These are phyloP conservation scores for Myiothlypis coronata DNA, from an alignment of 2,797 vertebrate genomes.

Conservation along the genomic window DNA sequence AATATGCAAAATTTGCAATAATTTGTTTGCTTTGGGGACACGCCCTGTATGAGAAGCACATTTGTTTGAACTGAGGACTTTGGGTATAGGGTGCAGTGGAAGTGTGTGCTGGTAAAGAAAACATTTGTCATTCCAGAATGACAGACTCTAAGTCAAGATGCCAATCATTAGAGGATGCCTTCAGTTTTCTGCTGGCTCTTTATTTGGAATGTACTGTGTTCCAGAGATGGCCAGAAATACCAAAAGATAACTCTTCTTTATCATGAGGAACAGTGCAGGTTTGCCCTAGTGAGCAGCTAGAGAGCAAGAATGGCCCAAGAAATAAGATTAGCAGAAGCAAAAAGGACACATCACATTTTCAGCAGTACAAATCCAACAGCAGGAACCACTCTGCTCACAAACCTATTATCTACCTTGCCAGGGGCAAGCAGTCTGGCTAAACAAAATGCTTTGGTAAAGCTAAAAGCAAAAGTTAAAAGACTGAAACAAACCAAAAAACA, in stretches of 20 bases:
- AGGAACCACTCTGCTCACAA: neutral
- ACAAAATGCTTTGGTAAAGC: neutral
- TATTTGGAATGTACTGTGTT: neutral
- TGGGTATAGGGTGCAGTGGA: neutral
- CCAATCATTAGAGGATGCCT: neutral
- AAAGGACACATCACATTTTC: neutral
- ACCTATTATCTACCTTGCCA: neutral
- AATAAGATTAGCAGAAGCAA: neutral
- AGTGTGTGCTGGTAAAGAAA: neutral
- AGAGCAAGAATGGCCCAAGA: neutral
- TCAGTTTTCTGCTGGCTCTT: neutral
- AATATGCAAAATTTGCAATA: neutral
- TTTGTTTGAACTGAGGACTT: neutral
- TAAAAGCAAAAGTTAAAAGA: neutral
- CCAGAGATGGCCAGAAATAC: neutral
- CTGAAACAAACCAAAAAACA: neutral
- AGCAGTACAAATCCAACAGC: neutral
- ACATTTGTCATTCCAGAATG: neutral
- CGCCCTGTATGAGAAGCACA: neutral
- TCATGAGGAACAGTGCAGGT: neutral
- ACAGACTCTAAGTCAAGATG: neutral
- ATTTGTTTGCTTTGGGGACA: neutral
- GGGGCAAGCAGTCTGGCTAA: neutral
- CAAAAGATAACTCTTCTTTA: neutral
- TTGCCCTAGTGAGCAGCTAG: neutral